Conservation (phyloP, 2,113 vertebrate genomes). For the Cebidichthys violaceus region DNA sequence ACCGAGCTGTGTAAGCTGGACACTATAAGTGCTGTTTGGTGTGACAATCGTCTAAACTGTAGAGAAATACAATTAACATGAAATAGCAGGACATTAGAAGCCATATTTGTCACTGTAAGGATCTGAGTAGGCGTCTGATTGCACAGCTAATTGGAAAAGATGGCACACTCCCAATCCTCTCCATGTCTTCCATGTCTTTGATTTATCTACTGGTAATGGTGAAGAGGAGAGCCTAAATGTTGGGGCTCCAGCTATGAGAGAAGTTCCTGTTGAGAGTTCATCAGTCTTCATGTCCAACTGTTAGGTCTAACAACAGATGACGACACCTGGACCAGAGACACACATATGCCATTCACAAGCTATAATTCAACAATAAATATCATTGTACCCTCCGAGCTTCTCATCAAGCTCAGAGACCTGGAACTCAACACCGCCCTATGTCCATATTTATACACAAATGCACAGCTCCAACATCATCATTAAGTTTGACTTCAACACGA, state of each 20-base stretch:
- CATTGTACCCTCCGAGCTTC: background rate
- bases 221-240: background rate
- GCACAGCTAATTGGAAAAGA: constrained; percentile 77
- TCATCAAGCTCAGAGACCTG: too few species aligned
- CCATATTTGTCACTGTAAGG: constrained; percentile 82
- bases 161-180: constrained; percentile 19
- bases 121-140: constrained; percentile 76
- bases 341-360: background rate
- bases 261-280: constrained; percentile 10
- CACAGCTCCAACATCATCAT: too few species aligned
- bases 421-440: too few species aligned
- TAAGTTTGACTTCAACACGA: too few species aligned
- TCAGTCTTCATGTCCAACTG: constrained; percentile 1
- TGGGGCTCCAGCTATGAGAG: constrained; percentile 17
- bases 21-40: constrained; percentile 48
- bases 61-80: constrained; percentile 81
- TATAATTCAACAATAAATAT: background rate
- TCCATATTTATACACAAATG: too few species aligned
- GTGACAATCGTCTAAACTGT: constrained; percentile 70
- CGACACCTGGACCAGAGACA: background rate
- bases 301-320: background rate
- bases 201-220: too few species aligned
- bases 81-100: constrained; percentile 82
- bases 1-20: constrained; percentile 24
- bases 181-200: constrained; percentile 5